Percentiles rank a stretch among this genome's conserved stretches.
phyloP scores from a whole-genome alignment of 2,888 invertebrate genomes.

The Phytoseiulus persimilis region DNA sequence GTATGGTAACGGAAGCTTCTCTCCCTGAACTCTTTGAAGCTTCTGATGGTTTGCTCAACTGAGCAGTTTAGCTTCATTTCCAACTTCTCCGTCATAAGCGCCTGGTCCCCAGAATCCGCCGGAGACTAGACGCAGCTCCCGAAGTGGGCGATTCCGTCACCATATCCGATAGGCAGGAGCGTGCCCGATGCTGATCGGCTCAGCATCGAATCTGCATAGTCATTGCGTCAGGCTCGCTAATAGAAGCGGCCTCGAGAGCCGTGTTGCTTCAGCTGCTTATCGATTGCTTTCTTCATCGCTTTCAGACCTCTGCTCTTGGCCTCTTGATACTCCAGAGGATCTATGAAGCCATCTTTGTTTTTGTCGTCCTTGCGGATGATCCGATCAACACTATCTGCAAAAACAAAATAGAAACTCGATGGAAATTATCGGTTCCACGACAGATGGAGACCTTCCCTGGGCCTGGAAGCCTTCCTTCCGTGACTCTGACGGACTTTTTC shows the following conservation, averaged over 20 bases:
- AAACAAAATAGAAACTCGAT: background rate
- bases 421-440: no score
- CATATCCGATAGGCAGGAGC: background rate
- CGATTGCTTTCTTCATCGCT: background rate
- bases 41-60: no score
- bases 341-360: conserved; percentile 27
- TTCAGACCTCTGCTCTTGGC: conserved; percentile 9
- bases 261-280: conserved; percentile 7
- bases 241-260: conserved; percentile 20
- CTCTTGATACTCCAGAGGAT: background rate
- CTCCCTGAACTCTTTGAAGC: no score
- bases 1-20: no score
- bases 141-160: no score
- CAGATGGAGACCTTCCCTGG: no score
- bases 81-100: no score
- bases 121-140: no score
- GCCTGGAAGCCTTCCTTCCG: no score
- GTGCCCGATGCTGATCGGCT: background rate
- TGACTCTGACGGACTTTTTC: no score
- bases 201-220: background rate
- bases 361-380: background rate
- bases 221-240: background rate
- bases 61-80: no score
- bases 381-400: conserved; percentile 26
- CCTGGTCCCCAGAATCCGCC: no score